Conservation (phyloP, 2,888 invertebrate genomes). For the Mesopsocus fuscifrons region DNA sequence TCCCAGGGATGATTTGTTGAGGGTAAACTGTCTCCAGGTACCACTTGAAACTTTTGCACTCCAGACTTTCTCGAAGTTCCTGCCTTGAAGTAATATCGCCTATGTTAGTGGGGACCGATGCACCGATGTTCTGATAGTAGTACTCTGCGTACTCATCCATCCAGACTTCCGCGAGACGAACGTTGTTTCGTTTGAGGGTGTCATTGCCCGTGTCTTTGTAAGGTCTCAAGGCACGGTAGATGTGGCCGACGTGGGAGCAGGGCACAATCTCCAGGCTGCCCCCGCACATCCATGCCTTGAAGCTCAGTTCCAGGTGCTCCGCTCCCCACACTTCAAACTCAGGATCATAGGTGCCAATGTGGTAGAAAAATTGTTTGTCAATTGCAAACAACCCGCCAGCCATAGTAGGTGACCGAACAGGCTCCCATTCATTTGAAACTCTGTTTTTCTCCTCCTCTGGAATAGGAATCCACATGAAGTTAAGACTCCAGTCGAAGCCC, state of each 20-base stretch:
- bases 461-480: conserved; percentile 98
- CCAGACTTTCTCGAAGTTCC: conserved; percentile 58
- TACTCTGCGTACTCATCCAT: conserved; percentile 94
- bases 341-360: conserved; percentile 91
- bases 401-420: conserved; percentile 94
- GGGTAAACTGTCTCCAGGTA: conserved; percentile 96
- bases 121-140: conserved; percentile 97
- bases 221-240: conserved; percentile 68
- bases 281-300: conserved; percentile 99
- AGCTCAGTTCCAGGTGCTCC: conserved; percentile 92
- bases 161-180: conserved; percentile 93
- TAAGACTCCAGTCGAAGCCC: conserved; percentile 81
- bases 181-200: conserved; percentile 89
- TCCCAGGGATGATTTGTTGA: conserved; percentile 95
- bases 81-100: conserved; percentile 78
- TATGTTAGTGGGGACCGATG: conserved; percentile 66
- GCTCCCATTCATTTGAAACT: conserved; percentile 76
- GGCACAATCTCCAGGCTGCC: conserved; percentile 95
- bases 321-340: conserved; percentile 99
- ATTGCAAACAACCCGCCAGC: conserved; percentile 97
- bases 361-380: conserved; percentile 81
- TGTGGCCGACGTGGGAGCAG: conserved; percentile 98
- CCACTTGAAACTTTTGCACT: conserved; percentile 97
- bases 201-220: background rate
- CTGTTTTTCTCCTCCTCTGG: conserved; percentile 79